Evolutionary conservation across 1,140 invertebrate genomes (phyloP).

Genomic region (Papilio polytes): DNA sequence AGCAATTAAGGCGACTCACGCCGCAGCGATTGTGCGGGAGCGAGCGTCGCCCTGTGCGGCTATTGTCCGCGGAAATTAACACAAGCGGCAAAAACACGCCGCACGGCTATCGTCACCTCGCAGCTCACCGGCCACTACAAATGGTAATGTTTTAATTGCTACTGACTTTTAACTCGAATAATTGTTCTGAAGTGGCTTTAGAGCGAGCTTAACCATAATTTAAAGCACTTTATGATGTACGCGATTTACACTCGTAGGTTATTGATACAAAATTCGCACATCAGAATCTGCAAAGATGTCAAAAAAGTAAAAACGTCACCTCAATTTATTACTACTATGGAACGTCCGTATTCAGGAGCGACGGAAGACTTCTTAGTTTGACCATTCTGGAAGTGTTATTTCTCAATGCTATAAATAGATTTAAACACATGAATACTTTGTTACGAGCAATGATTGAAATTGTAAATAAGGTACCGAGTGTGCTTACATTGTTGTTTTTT

Average conservation of each 20-base stretch:
- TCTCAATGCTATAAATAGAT: not conserved
- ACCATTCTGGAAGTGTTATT: not conserved
- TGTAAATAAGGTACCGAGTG: not conserved
- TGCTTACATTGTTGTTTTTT: conserved; percentile 30
- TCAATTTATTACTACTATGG: not conserved
- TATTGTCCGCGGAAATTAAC: conserved; percentile 73
- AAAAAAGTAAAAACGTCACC: not conserved
- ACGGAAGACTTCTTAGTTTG: not conserved
- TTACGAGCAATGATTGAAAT: not conserved
- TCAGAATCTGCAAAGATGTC: not conserved
- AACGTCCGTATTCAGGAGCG: not conserved
- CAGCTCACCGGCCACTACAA: conserved; percentile 23
- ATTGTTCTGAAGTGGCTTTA: not conserved
- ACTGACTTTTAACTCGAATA: not conserved
- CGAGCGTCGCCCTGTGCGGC: conserved; percentile 53
- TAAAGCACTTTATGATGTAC: not conserved
- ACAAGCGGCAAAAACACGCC: conserved; percentile 60
- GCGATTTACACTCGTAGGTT: not conserved
- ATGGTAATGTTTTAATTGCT: conserved; percentile 33
- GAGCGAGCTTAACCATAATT: not conserved
- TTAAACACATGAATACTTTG: not conserved
- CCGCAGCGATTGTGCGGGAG: conserved; percentile 63
- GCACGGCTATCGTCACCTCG: conserved; percentile 15
- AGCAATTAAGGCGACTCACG: conserved; percentile 70
- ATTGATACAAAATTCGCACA: not conserved